These are phyloP conservation scores for Sympetrum striolatum DNA, from an alignment of 2,888 invertebrate species.

Conservation along the genomic window DNA sequence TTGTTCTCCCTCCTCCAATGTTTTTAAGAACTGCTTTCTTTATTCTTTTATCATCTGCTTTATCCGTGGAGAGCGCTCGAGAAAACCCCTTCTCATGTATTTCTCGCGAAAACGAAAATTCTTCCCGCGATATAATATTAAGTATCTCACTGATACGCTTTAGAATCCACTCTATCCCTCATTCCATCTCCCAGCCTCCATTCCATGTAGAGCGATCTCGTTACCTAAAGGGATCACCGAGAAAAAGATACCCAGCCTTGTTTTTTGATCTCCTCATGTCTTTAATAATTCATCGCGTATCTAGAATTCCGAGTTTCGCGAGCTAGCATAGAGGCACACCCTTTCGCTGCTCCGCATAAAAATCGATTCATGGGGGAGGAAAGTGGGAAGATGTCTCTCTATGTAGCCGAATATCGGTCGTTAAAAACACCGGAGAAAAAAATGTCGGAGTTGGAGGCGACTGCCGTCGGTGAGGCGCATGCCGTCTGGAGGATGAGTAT, in stretches of 20 bases:
- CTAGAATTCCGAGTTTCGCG: background rate
- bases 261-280: background rate
- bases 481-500: conserved; percentile 57
- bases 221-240: background rate
- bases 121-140: too few relatives aligned
- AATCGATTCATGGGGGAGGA: background rate
- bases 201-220: background rate
- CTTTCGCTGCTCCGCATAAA: background rate
- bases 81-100: too few relatives aligned
- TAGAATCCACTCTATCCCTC: background rate
- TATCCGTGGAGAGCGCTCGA: too few relatives aligned
- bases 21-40: too few relatives aligned
- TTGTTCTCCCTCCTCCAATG: too few relatives aligned
- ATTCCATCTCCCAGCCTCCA: background rate
- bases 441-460: conserved; percentile 2
- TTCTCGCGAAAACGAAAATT: too few relatives aligned
- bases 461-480: conserved; percentile 50
- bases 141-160: too few relatives aligned
- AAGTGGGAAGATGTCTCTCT: background rate
- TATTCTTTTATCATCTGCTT: too few relatives aligned
- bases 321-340: background rate
- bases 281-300: conserved; percentile 27
- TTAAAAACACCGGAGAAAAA: background rate
- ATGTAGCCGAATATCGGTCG: background rate
- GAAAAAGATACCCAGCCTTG: background rate